phyloP scores from a whole-genome alignment of 92 coral and sea anemone genomes.

The Galaxea fascicularis region DNA sequence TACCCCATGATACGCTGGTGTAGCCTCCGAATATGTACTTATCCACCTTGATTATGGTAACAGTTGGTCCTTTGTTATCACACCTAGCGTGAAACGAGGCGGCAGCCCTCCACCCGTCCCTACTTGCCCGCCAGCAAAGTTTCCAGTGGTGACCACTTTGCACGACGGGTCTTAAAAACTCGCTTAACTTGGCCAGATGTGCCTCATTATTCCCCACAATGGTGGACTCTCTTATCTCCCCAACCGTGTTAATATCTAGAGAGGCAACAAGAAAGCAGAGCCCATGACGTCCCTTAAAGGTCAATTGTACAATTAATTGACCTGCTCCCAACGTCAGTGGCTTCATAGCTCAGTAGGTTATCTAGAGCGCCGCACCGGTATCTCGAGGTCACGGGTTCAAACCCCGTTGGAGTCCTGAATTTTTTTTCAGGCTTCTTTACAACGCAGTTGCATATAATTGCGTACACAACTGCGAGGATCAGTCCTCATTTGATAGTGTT shows the following conservation, averaged over 20 bases:
- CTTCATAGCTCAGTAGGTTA: no score
- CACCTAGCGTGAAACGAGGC: conserved; percentile 65
- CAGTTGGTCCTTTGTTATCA: conserved; percentile 62
- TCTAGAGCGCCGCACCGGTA: no score
- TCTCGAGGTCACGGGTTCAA: no score
- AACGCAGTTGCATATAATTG: no score
- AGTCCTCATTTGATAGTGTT: no score
- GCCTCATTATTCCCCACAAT: neutral
- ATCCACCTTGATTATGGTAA: conserved; percentile 58
- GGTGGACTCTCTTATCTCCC: neutral
- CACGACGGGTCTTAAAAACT: neutral
- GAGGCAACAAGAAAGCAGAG: neutral
- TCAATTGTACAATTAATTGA: neutral
- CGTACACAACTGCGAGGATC: no score
- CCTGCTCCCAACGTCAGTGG: no score
- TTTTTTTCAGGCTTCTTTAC: no score
- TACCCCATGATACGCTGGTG: conserved; percentile 65
- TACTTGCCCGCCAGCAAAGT: neutral
- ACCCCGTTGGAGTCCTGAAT: no score
- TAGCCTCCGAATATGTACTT: conserved; percentile 69
- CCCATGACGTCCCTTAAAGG: neutral
- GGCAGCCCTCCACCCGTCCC: conserved; percentile 62
- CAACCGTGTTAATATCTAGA: neutral
- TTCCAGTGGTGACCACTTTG: neutral
- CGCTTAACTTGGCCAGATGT: neutral